Evolutionary conservation across 2,113 vertebrate species (phyloP), one percentile per base, ranked within the genome.

Genomic region (Charadrius vociferus): DNA sequence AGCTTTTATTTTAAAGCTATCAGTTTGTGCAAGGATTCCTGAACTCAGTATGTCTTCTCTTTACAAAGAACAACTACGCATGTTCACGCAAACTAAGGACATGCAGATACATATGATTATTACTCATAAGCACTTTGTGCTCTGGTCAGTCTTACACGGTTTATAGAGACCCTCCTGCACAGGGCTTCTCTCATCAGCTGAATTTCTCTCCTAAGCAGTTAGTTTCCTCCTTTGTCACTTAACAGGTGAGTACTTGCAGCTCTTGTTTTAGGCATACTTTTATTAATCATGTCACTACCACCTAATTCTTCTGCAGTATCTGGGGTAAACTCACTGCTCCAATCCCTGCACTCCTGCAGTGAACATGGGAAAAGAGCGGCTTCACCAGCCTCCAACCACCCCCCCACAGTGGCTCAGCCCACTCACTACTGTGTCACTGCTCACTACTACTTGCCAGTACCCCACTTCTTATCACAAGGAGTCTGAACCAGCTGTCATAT

Each of bases 391-490:
- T 66, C 41, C 74, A 70, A 50, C 36, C 39, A 36, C 27, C 13
- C 58, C 34, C 11, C n/a, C n/a, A n/a, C n/a, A n/a, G n/a, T 52
- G 86, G n/a, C 67, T 94, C 75, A 73, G 47, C 67, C 47, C 16
- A 32, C 84, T 89, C 84, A 20, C 55, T 27, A 12, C 27, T 50
- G 32, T 2, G 0, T 59, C 58, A 45, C 37, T 30, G 23, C 7
- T 80, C 66, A 32, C 52, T 21, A 39, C 66, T 29, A 20, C 37
- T 80, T 55, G 3, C 86, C 77, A 77, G 79, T 32, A 91, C 75
- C 83, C 75, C 83, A 55, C 68, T 91, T 75, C 85, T 92, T 94
- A 95, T 73, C 93, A 89, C 72, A 77, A 16, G 43, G 63, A 73
- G 50, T 14, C 56, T 29, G 50, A 94, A 74, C 9, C 67, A 66